phyloP scores from a whole-genome alignment of 2,113 vertebrate genomes.

The Myiagra hebetior region DNA sequence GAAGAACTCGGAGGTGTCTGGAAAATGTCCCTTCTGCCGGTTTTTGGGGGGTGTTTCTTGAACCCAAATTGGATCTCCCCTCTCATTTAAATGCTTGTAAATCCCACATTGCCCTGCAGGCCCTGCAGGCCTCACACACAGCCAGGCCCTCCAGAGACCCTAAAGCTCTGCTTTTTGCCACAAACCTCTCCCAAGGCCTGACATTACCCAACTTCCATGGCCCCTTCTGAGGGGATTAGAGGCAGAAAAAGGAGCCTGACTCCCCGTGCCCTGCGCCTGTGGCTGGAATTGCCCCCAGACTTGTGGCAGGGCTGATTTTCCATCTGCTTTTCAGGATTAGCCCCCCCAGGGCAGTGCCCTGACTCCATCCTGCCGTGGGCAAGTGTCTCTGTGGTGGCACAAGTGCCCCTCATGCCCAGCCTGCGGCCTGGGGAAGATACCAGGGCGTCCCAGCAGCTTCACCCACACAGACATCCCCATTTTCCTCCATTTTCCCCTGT shows the following conservation, averaged over 20 bases:
- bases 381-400: not conserved
- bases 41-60: not conserved
- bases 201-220: not conserved
- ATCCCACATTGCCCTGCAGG: not conserved
- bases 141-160: not conserved
- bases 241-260: not conserved
- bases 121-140: not conserved
- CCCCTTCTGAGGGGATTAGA: not conserved
- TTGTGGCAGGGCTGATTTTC: not conserved
- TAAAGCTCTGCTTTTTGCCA: not conserved
- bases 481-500: not conserved
- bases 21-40: not conserved
- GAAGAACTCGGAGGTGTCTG: not conserved
- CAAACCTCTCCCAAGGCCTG: not conserved
- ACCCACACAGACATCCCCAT: accelerated
- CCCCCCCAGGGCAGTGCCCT: not conserved
- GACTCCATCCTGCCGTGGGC: not conserved
- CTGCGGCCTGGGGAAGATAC: not conserved
- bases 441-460: not conserved
- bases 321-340: not conserved
- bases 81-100: not conserved
- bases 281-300: not conserved
- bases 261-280: not conserved
- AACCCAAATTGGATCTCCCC: not conserved
- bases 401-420: not conserved